Percentiles rank a stretch among this genome's conserved stretches.
phyloP scores from a whole-genome alignment of 2,797 vertebrate species.

The Apogon hyalosoma region DNA sequence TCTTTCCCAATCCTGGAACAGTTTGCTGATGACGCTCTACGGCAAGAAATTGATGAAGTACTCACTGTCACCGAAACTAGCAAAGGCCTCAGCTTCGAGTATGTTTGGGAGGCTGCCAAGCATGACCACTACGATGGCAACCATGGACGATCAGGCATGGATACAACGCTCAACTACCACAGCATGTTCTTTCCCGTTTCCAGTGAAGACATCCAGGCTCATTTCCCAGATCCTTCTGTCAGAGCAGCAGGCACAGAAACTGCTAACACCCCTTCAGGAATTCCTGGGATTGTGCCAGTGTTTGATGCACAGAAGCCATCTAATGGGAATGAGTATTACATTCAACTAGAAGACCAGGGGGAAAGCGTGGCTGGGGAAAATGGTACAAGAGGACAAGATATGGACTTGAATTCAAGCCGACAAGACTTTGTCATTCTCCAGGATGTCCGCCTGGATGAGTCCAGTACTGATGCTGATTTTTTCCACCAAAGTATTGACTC shows the following conservation, averaged over 20 bases:
- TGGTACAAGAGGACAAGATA: slow-evolving; percentile 70
- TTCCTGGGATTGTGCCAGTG: slow-evolving; percentile 92
- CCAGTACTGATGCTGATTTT: slow-evolving; percentile 91
- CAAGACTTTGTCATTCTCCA: slow-evolving; percentile 85
- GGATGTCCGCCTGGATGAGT: slow-evolving; percentile 89
- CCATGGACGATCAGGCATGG: slow-evolving; percentile 81
- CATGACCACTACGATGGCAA: slow-evolving; percentile 92
- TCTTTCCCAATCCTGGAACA: slow-evolving; percentile 96
- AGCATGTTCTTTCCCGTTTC: slow-evolving; percentile 94
- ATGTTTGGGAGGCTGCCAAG: slow-evolving; percentile 97
- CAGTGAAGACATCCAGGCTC: slow-evolving; percentile 90
- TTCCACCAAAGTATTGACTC: slow-evolving; percentile 89
- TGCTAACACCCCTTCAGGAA: slow-evolving; percentile 74
- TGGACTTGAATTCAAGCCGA: slow-evolving; percentile 69
- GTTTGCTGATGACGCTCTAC: slow-evolving; percentile 89
- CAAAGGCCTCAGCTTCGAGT: slow-evolving; percentile 97
- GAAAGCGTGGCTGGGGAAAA: slow-evolving; percentile 83
- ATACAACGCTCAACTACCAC: slow-evolving; percentile 91
- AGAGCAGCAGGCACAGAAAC: slow-evolving; percentile 73
- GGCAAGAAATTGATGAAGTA: slow-evolving; percentile 95
- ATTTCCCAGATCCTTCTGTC: slow-evolving; percentile 84
- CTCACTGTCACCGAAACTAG: slow-evolving; percentile 98
- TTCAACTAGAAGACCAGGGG: slow-evolving; percentile 93
- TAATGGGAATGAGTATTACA: slow-evolving; percentile 93
- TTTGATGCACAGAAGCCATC: slow-evolving; percentile 93